Conservation (phyloP, 2,888 invertebrate species). For the Nasonovia ribisnigri region DNA sequence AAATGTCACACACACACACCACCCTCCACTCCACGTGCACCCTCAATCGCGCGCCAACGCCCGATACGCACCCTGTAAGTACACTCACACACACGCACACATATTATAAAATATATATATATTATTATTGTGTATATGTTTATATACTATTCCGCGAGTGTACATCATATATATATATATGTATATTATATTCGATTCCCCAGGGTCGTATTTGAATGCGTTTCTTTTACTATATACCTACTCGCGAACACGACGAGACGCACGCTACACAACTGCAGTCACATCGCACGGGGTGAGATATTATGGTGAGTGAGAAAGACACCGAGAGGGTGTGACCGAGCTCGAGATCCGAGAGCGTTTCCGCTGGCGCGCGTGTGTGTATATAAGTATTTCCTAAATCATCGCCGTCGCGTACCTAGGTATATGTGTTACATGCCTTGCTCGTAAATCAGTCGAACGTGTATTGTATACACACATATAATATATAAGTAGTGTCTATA, state of each 20-base stretch:
- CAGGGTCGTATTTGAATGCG: slow-evolving; percentile 56
- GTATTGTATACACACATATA: neutral
- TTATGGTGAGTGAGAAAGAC: neutral
- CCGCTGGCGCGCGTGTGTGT: neutral
- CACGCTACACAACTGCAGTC: neutral
- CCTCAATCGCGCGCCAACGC: neutral
- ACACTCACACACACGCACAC: neutral
- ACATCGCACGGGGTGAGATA: neutral
- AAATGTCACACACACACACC: slow-evolving; percentile 41
- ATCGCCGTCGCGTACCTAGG: neutral
- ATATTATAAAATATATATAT: too few species aligned
- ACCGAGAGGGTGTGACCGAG: neutral
- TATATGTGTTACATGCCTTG: neutral
- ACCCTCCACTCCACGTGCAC: too few species aligned
- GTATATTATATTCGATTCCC: slow-evolving; percentile 46
- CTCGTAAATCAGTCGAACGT: slow-evolving; percentile 15
- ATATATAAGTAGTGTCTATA: neutral
- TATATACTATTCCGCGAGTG: neutral
- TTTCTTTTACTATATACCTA: neutral
- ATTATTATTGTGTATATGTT: neutral
- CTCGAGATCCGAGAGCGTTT: slow-evolving; percentile 32
- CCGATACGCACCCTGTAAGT: neutral
- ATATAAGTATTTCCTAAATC: slow-evolving; percentile 21
- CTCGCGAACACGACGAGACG: neutral
- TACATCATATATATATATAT: neutral